Evolutionary conservation across 2,113 vertebrate genomes (phyloP).

Genomic region (Dipodomys spectabilis): DNA sequence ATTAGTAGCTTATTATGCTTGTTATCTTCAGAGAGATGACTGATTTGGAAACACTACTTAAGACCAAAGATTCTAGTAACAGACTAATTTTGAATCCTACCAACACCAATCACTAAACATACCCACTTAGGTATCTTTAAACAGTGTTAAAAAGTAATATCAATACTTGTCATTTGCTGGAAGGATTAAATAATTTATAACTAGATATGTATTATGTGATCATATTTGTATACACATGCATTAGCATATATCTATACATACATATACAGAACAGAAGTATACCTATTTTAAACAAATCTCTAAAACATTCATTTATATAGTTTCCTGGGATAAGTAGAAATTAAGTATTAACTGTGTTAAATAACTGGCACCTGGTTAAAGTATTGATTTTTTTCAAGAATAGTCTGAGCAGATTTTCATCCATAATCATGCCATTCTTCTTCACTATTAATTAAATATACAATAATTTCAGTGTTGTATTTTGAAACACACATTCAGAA

Average conservation of each 20-base stretch:
- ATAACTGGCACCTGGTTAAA: background rate
- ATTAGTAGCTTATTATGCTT: background rate
- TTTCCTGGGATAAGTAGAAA: slow-evolving; percentile 3
- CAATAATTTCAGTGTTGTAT: slow-evolving; percentile 44
- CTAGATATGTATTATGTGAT: background rate
- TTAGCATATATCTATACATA: background rate
- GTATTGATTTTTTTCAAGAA: background rate
- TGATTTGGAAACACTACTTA: background rate
- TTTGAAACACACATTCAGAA: slow-evolving; percentile 37
- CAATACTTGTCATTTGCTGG: background rate
- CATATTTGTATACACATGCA: background rate
- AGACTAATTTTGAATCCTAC: background rate
- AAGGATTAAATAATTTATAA: slow-evolving; percentile 9
- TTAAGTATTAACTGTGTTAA: background rate
- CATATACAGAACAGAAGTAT: background rate
- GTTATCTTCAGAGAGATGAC: background rate
- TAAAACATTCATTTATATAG: background rate
- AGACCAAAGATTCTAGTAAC: background rate
- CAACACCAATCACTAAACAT: background rate
- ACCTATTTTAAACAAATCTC: background rate
- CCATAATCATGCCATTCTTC: background rate
- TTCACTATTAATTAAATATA: slow-evolving; percentile 32
- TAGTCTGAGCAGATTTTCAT: background rate
- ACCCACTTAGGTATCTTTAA: background rate
- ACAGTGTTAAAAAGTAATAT: background rate